These are phyloP conservation scores for Drosophila lowei DNA, from an alignment of 1,140 invertebrate genomes.

Conservation along the genomic window DNA sequence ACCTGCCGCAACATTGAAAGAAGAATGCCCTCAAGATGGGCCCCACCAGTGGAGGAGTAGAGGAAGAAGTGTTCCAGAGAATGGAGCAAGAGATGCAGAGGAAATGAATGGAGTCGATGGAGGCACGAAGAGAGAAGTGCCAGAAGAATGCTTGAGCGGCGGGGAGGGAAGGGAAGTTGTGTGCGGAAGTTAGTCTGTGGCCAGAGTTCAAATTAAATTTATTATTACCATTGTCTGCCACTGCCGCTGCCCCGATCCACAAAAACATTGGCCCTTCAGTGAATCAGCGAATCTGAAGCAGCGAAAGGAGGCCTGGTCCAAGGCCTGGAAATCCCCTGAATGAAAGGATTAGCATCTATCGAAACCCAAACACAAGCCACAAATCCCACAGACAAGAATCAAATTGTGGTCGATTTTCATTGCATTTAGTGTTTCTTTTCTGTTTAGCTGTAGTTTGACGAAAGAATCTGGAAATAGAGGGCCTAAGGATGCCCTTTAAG, in stretches of 20 bases:
- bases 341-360: slow-evolving; percentile 11
- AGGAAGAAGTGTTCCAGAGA: no score
- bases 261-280: slow-evolving; percentile 3
- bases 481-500: not conserved
- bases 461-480: not conserved
- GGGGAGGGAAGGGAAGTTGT: no score
- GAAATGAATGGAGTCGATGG: not conserved
- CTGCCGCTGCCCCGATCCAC: slow-evolving; percentile 11
- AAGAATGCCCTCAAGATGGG: slow-evolving; percentile 55
- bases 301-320: no score
- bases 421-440: not conserved
- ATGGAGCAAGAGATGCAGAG: no score
- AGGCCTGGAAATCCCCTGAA: not conserved
- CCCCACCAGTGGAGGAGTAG: slow-evolving; percentile 8
- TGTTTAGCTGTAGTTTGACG: slow-evolving; percentile 9
- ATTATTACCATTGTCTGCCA: slow-evolving; percentile 60
- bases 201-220: slow-evolving; percentile 67
- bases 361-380: slow-evolving; percentile 9
- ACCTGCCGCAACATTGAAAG: slow-evolving; percentile 45
- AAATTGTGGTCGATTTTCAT: slow-evolving; percentile 15
- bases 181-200: slow-evolving; percentile 26
- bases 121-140: not conserved
- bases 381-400: slow-evolving; percentile 31
- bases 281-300: slow-evolving; percentile 4
- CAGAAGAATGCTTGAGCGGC: no score